phyloP scores from a whole-genome alignment of 2,113 vertebrate genomes.

The Toxostoma redivivum region DNA sequence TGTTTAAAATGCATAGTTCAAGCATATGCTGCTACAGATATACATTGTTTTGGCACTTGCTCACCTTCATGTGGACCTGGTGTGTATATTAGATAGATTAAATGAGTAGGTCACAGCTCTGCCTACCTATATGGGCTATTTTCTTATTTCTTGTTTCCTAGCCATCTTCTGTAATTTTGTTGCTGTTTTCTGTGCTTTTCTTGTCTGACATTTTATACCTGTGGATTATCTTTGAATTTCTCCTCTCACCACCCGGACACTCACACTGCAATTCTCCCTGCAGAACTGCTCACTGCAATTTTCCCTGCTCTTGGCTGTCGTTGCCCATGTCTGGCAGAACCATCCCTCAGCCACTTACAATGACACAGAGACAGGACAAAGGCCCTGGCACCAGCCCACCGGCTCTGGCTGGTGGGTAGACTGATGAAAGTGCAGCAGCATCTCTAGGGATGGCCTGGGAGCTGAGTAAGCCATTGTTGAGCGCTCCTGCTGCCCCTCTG shows the following conservation, averaged over 20 bases:
- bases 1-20: not conserved
- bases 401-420: not conserved
- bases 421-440: not conserved
- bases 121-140: not conserved
- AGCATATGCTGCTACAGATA: not conserved
- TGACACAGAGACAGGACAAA: not conserved
- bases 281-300: not conserved
- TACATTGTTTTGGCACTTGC: not conserved
- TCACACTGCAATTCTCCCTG: not conserved
- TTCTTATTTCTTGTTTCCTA: not conserved
- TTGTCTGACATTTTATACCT: not conserved
- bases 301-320: not conserved
- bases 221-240: not conserved
- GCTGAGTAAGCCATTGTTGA: fast-evolving
- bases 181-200: not conserved
- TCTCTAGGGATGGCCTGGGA: not conserved
- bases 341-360: fast-evolving
- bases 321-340: not conserved
- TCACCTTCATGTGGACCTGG: not conserved
- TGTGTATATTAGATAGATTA: not conserved
- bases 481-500: fast-evolving
- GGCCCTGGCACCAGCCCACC: not conserved
- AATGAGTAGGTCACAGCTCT: not conserved
- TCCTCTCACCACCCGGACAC: not conserved
- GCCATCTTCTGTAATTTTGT: not conserved